Percentiles rank a stretch among this genome's conserved stretches.
These are phyloP conservation scores for Steromphala cineraria DNA, from an alignment of 2,888 invertebrate genomes.

Conservation along the genomic window DNA sequence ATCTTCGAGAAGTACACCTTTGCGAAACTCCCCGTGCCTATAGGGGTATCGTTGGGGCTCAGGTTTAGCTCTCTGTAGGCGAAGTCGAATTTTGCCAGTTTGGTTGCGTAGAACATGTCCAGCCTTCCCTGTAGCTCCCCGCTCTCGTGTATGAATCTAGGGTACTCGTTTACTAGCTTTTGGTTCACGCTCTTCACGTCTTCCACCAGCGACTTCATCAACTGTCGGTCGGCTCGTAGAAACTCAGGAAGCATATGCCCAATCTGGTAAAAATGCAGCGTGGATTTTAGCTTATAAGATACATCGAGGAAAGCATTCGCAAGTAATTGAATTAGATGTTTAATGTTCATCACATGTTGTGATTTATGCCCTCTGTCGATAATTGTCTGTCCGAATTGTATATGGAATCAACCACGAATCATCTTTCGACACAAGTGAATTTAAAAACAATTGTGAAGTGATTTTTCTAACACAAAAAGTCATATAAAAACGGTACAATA, in stretches of 20 bases:
- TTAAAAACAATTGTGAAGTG: no score
- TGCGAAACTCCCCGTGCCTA: constrained; percentile 66
- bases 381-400: no score
- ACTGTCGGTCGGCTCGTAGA: constrained; percentile 57
- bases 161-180: constrained; percentile 50
- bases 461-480: no score
- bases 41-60: constrained; percentile 40
- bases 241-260: constrained; percentile 57
- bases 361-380: no score
- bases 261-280: neutral
- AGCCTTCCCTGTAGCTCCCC: constrained; percentile 49
- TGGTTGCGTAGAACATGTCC: constrained; percentile 61
- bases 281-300: no score
- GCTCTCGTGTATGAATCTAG: constrained; percentile 31
- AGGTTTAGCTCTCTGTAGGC: constrained; percentile 50
- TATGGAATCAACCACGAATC: no score
- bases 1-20: constrained; percentile 55
- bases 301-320: no score
- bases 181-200: constrained; percentile 48
- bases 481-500: no score
- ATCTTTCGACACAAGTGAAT: no score
- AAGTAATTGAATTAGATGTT: no score
- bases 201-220: constrained; percentile 50
- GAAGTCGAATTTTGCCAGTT: constrained; percentile 62
- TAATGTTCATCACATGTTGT: no score